Base-by-base conservation (phyloP, 2,113 vertebrate species). In the Alligator sinensis region DNA sequence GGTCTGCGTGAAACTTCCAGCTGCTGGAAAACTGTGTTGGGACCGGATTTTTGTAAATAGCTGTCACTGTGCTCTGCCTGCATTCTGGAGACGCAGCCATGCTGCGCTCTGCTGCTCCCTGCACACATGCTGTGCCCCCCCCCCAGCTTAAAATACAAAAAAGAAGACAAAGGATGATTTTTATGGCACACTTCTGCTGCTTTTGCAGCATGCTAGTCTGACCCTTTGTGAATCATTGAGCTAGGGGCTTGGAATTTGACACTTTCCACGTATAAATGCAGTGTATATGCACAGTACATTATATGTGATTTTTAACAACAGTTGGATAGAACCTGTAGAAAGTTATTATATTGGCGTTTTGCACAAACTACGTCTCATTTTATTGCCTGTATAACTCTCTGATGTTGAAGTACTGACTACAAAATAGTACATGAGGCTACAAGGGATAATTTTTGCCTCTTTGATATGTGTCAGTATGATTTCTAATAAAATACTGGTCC, bases 401-500 rank as follows among this genome's bases (percentile, higher is more conserved):
- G 5, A 28, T 94, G 92, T 88, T 61, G 77, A 92, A 85, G 61
- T 86, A 62, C 77, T 80, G 84, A 91, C 34, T 94, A 28, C 59
- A 38, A 47, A 90, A 89, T 57, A 88, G 77, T 57, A 11, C 79
- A 70, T 63, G 57, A 94, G 59, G 68, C 86, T 94, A 57, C 7
- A 22, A 54, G 90, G 80, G 57, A 60, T 70, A 59, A 25, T 84
- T 47, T 87, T 47, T 82, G 9, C 68, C n/a, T 77, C 19, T 84
- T 86, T 30, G 11, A 80, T 91, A 34, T 87, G 57, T 59, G 28
- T 82, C 77, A 94, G 34, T 62, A 88, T 55, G 63, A 81, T 54
- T 88, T 95, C 83, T 80, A 64, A 75, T 96, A 91, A 88, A 88
- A 58, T 63, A 82, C n/a, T 63, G 60, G 81, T 78, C 38, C n/a